Percentiles rank a stretch among this genome's conserved stretches.
Conservation (phyloP, 2,888 invertebrate genomes). For the Entomobrya multifasciata region DNA sequence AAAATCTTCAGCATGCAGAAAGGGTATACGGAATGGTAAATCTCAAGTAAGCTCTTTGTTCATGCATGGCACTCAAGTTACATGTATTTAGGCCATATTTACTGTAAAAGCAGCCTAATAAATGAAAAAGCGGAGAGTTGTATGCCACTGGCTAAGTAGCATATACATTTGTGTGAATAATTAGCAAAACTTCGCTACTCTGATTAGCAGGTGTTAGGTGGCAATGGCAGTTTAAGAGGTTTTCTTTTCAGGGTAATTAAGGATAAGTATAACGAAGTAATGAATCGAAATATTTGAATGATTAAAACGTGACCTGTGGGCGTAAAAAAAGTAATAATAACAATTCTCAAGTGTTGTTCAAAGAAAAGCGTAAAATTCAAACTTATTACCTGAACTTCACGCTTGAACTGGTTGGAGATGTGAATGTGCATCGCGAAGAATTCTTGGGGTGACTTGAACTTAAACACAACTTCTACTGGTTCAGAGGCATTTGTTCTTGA, state of each 20-base stretch:
- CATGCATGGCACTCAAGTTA: too few species aligned
- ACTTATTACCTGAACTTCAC: constrained; percentile 88
- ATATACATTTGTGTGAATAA: too few species aligned
- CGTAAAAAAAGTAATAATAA: not conserved
- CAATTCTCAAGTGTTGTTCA: not conserved
- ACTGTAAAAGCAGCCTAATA: too few species aligned
- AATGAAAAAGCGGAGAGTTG: not conserved
- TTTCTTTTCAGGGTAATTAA: constrained; percentile 32
- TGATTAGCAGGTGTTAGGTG: constrained; percentile 47
- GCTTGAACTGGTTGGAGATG: constrained; percentile 92
- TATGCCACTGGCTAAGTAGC: constrained; percentile 5
- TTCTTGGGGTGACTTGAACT: constrained; percentile 93
- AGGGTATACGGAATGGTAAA: too few species aligned
- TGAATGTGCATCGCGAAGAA: constrained; percentile 91
- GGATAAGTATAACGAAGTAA: constrained; percentile 57
- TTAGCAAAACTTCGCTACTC: constrained; percentile 28
- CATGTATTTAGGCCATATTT: too few species aligned
- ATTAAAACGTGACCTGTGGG: constrained; percentile 11
- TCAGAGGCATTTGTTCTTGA: constrained; percentile 83
- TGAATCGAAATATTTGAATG: constrained; percentile 24
- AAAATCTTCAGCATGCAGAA: too few species aligned
- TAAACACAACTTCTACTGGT: constrained; percentile 87
- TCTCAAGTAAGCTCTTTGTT: too few species aligned
- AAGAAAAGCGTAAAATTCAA: not conserved
- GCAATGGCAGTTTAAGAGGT: too few species aligned